Evolutionary conservation across 2,888 invertebrate genomes (phyloP), one percentile per base, ranked within the genome.

Genomic region (Geotrupes spiniger): DNA sequence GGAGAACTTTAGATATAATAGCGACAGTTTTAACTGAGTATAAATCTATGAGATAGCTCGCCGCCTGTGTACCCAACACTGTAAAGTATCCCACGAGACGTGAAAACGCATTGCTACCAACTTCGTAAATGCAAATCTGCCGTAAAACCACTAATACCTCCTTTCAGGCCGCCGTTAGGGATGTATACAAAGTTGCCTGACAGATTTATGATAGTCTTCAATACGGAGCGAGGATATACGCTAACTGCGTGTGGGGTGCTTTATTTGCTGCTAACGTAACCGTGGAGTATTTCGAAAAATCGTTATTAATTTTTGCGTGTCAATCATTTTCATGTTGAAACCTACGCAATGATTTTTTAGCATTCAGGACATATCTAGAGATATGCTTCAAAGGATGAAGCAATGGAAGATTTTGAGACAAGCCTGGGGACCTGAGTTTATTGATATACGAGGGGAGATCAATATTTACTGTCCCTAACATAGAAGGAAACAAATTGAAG

Each of bases 51-150:
- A 49, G 49, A 50, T 51, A 51, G 56, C 51, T 56, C 54, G 57
- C 54, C 54, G 55, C 57, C 55, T 57, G 54, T 63, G 63, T 61
- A 61, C 57, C 60, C 62, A 60, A 61, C 62, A 61, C 58, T 61
- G 63, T 60, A 57, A 60, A 63, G 60, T 63, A 63, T 63, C 64
- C 63, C 58, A 46, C 47, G 63, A 62, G 64, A 64, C 57, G 60
- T 51, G 64, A 59, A 60, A 67, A 64, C 63, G 64, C 65, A 67
- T 65, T 65, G 63, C 65, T 59, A 57, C 61, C 64, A 65, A 69
- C 61, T 69, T 68, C 59, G 63, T 63, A 62, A 60, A 68, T 69
- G 69, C 66, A 69, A 69, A 69, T 69, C 66, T 68, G 64, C 64
- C 64, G 66, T 68, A 63, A 66, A 68, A 68, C 68, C 65, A 62